These are phyloP conservation scores for Leptodactylus fallax DNA, from an alignment of 2,797 vertebrate genomes.

Conservation along the genomic window DNA sequence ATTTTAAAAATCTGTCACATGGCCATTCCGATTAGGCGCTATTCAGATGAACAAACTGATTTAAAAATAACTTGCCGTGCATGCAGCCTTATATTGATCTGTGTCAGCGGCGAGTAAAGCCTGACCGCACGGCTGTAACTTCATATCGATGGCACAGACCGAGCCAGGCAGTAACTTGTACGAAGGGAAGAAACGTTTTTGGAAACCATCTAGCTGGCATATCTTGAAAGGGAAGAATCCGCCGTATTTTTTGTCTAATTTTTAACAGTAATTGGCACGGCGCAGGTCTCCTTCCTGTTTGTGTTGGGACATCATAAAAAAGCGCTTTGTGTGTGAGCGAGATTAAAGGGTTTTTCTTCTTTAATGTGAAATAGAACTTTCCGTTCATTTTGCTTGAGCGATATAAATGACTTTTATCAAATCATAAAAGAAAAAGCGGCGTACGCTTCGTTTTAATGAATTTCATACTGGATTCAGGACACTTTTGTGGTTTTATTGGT, in stretches of 20 bases:
- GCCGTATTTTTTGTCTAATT: background rate
- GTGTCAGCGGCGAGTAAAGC: too few relatives aligned
- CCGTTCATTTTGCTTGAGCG: background rate
- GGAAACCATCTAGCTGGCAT: background rate
- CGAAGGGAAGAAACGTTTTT: background rate
- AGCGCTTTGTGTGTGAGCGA: background rate
- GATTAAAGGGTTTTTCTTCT: background rate
- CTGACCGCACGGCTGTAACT: background rate
- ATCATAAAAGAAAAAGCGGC: background rate
- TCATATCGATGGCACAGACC: background rate
- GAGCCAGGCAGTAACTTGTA: background rate
- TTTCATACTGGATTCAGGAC: background rate
- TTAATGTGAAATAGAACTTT: background rate
- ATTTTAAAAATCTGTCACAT: too few relatives aligned
- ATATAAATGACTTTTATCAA: background rate
- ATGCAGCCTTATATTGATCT: too few relatives aligned
- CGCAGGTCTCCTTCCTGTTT: background rate
- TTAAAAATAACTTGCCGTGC: too few relatives aligned
- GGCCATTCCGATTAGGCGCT: too few relatives aligned
- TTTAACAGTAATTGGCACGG: background rate
- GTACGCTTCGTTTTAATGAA: background rate
- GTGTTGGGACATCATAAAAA: background rate
- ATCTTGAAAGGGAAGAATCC: background rate
- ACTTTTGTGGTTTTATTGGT: too few relatives aligned
- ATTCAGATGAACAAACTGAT: too few relatives aligned